Evolutionary conservation across 2,888 invertebrate genomes (phyloP).

Genomic region (Synergus umbraculus): DNA sequence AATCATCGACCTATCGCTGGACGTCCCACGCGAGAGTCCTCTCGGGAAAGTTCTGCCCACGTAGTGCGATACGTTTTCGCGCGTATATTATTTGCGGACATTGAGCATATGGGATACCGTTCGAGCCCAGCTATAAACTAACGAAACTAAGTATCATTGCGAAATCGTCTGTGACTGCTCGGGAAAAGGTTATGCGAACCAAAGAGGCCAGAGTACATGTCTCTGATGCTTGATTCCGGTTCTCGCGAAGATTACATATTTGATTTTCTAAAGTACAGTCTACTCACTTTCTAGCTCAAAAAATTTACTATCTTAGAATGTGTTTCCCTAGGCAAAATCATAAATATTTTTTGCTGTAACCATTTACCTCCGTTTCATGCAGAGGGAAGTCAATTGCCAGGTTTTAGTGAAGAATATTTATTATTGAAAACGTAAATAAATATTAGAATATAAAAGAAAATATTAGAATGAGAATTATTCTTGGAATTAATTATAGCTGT

Average conservation of each 20-base stretch:
- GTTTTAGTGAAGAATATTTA: too few species aligned
- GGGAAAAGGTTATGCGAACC: conserved; percentile 53
- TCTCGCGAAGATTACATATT: conserved; percentile 29
- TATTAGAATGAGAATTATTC: too few species aligned
- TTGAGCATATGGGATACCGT: conserved; percentile 43
- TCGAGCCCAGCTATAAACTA: conserved; percentile 59
- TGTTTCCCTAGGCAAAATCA: not conserved
- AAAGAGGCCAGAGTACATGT: conserved; percentile 32
- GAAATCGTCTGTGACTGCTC: conserved; percentile 52
- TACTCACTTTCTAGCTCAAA: conserved; percentile 6
- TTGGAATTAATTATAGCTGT: too few species aligned
- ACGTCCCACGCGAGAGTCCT: conserved; percentile 62
- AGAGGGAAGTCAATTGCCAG: too few species aligned
- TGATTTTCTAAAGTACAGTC: conserved; percentile 28
- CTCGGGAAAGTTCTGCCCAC: conserved; percentile 56
- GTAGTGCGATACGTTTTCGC: conserved; percentile 59
- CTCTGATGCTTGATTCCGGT: conserved; percentile 41
- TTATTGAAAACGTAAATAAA: too few species aligned
- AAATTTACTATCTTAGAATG: not conserved
- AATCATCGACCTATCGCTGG: conserved; percentile 59
- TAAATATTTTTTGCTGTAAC: not conserved
- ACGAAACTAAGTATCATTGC: conserved; percentile 63
- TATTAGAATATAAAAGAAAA: too few species aligned
- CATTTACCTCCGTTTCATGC: too few species aligned
- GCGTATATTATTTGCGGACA: conserved; percentile 60